phyloP scores from a whole-genome alignment of 2,888 invertebrate genomes.

The Lithophane ornitopus region DNA sequence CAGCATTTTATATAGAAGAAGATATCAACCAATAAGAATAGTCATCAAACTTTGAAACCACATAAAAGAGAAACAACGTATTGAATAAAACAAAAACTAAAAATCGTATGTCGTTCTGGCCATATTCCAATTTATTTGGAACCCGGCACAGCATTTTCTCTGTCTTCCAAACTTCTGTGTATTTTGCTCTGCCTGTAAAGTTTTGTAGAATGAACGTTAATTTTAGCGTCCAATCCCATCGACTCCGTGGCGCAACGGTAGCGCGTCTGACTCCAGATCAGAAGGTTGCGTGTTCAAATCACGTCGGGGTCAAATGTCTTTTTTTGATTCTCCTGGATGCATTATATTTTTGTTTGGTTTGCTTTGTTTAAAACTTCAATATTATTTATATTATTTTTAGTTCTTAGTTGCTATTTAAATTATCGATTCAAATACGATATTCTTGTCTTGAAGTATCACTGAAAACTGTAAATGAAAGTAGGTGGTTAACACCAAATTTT shows the following conservation, averaged over 20 bases:
- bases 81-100: not conserved
- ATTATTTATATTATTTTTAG: not conserved
- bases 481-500: not conserved
- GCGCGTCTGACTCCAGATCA: constrained; percentile 99
- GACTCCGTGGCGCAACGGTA: constrained; percentile 99
- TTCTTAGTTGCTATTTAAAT: not conserved
- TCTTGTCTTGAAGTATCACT: not conserved
- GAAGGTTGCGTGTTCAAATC: constrained; percentile 99
- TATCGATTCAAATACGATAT: not conserved
- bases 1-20: not conserved
- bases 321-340: constrained; percentile 11
- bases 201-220: not conserved
- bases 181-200: not conserved
- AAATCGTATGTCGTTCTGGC: not conserved
- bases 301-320: constrained; percentile 95
- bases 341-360: constrained; percentile 14
- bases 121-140: not conserved
- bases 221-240: constrained; percentile 8
- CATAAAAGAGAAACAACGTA: not conserved
- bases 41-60: not conserved
- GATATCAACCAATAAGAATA: not conserved
- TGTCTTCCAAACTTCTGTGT: not conserved
- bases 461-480: not conserved
- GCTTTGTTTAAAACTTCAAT: not conserved
- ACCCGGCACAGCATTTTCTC: not conserved